Percentiles rank a stretch among this genome's conserved stretches.
Evolutionary conservation across 2,113 vertebrate species (phyloP).

Genomic region (Oxyruncus cristatus): DNA sequence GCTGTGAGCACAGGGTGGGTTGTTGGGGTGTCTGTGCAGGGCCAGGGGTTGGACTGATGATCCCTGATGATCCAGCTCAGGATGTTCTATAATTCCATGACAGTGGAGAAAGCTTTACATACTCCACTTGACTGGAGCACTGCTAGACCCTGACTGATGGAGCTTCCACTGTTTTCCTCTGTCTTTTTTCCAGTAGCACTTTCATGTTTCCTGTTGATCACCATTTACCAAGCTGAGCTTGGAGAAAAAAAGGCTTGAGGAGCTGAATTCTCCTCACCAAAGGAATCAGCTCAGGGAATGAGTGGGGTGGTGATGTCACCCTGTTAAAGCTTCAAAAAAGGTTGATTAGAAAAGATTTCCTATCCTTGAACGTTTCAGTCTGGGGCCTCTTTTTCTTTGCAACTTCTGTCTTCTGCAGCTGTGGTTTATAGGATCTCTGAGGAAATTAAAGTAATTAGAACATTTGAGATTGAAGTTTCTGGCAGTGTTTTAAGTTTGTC

Average conservation of each 20-base stretch:
- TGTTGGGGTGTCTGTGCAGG: neutral
- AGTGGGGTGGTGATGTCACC: neutral
- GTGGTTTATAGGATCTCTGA: neutral
- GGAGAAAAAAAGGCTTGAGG: neutral
- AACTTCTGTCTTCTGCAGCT: neutral
- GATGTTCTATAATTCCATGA: neutral
- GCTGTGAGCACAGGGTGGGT: neutral
- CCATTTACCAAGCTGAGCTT: neutral
- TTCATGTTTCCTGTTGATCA: neutral
- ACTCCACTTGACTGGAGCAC: fast-evolving
- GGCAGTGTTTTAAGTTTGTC: neutral
- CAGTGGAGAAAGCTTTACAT: neutral
- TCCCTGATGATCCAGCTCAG: neutral
- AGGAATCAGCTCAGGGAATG: neutral
- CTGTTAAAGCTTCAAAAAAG: neutral
- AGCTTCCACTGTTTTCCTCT: neutral
- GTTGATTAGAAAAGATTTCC: neutral
- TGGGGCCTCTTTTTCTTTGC: neutral
- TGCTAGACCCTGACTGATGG: neutral
- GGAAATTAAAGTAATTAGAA: neutral
- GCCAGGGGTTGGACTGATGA: neutral
- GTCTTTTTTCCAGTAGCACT: neutral
- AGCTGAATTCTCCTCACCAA: neutral
- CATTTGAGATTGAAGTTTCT: neutral
- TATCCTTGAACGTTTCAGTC: neutral